Conservation (phyloP, 2,888 invertebrate species). For the Coelopa pilipes region DNA sequence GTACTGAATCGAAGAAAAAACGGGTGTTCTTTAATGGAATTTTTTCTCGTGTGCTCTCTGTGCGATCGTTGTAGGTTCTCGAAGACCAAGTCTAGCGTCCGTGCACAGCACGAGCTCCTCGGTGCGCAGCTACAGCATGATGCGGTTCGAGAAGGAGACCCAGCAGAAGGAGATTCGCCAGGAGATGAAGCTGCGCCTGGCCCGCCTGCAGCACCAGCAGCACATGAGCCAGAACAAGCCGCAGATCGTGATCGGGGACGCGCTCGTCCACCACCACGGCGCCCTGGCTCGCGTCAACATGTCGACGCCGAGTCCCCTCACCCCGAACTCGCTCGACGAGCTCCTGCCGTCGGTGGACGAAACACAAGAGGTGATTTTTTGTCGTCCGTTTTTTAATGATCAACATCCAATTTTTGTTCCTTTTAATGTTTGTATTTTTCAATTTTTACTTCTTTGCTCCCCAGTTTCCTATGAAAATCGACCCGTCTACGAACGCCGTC, state of each 20-base stretch:
- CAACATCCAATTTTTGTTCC: too few relatives aligned
- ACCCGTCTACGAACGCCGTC: slow-evolving; percentile 41
- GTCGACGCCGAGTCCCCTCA: slow-evolving; percentile 78
- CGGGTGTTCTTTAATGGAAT: background rate
- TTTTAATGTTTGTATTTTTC: too few relatives aligned
- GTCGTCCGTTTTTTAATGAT: slow-evolving; percentile 7
- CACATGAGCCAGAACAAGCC: slow-evolving; percentile 70
- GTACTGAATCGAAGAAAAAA: background rate
- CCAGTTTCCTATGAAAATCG: slow-evolving; percentile 26
- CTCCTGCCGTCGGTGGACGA: slow-evolving; percentile 83
- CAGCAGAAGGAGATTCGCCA: slow-evolving; percentile 83
- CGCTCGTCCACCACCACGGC: slow-evolving; percentile 54
- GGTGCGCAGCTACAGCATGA: slow-evolving; percentile 83
- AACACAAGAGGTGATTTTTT: slow-evolving; percentile 81
- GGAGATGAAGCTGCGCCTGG: slow-evolving; percentile 81
- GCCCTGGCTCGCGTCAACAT: slow-evolving; percentile 56
- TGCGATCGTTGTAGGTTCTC: slow-evolving; percentile 74
- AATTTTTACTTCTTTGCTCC: too few relatives aligned
- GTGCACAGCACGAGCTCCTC: slow-evolving; percentile 87
- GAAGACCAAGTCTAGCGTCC: slow-evolving; percentile 88
- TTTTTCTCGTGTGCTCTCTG: background rate
- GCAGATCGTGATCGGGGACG: slow-evolving; percentile 68
- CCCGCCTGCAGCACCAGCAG: slow-evolving; percentile 73
- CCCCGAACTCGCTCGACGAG: slow-evolving; percentile 86
- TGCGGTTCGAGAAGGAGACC: slow-evolving; percentile 81